These are phyloP conservation scores for Agapostemon virescens DNA, from an alignment of 2,888 invertebrate species.

Conservation along the genomic window DNA sequence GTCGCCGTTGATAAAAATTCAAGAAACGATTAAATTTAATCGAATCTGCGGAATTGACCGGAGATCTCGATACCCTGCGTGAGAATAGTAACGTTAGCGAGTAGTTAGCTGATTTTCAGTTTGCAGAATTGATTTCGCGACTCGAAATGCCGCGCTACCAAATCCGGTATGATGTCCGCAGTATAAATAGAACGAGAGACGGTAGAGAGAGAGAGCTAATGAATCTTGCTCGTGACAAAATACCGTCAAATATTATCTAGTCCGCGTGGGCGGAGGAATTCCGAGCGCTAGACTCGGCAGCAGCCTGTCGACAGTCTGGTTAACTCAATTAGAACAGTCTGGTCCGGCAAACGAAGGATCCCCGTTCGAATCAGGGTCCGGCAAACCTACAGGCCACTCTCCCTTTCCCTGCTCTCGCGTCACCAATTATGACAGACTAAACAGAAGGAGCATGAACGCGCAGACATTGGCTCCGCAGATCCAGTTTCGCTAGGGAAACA, in stretches of 20 bases:
- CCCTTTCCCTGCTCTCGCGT: conserved; percentile 10
- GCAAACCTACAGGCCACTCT: conserved; percentile 13
- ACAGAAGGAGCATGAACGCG: conserved; percentile 35
- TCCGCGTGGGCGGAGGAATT: conserved; percentile 10
- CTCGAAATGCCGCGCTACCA: no score
- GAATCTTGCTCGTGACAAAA: conserved; percentile 29
- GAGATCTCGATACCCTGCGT: no score
- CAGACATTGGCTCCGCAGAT: not conserved
- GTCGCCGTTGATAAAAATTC: no score
- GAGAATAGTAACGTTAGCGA: no score
- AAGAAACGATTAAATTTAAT: no score
- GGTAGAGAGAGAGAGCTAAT: not conserved
- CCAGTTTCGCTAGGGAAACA: not conserved
- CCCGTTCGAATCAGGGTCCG: conserved; percentile 27
- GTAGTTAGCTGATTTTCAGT: not conserved
- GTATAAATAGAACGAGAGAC: conserved; percentile 17
- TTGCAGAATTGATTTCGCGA: not conserved
- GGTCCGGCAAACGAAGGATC: conserved; percentile 25
- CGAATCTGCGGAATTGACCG: no score
- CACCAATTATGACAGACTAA: conserved; percentile 16
- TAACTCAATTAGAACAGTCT: conserved; percentile 33
- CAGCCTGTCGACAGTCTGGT: conserved; percentile 16
- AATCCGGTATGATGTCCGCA: conserved; percentile 3
- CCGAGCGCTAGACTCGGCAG: conserved; percentile 15
- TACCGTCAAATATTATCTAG: conserved; percentile 27